Evolutionary conservation across 2,113 vertebrate genomes (phyloP), one percentile per base, ranked within the genome.

Genomic region (Girardinichthys multiradiatus): DNA sequence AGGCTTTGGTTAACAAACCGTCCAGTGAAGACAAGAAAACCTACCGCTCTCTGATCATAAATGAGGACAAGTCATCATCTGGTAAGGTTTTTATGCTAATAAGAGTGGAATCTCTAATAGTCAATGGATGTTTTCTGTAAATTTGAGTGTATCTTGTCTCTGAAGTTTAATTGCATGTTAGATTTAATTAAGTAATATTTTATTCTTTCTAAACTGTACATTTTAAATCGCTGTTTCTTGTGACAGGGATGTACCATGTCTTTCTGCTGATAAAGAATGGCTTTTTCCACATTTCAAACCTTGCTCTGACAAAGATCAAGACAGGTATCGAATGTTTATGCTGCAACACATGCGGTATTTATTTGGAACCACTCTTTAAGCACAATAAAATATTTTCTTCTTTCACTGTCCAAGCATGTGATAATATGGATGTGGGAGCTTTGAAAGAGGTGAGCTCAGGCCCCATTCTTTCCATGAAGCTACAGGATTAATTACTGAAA

Each of bases 211-310:
- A 17, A 64, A 57, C 1, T 58, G 21, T 0, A 74, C 39, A 48
- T 45, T 5, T 69, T 4, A 72, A 54, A n/a, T 6, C 3, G 28
- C 4, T 61, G 2, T 61, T 68, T 68, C 10, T 87, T 61, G 79
- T 61, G 10, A 12, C 85, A 99, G 98, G 96, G 63, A 87, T 91
- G 64, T 96, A 94, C 85, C 95, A 97, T 62, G 87, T 96, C 79
- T 95, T 97, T 58, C 85, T 99, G 66, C 93, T 97, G 64, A 93
- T 95, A 4, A 93, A 87, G 54, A 93, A 84, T 76, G 97, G 97
- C 5, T 96, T 98, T 81, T 96, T 96, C 88, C 96, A 94, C 77
- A 90, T 98, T 82, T 92, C 93, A 84, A 93, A 96, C 70, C 94
- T 99, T 51, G 94, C 95, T n/a, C 91, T 99, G 92, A 89, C 84